These are phyloP conservation scores for Drosophila rubida DNA, from an alignment of 2,888 invertebrate species.

Conservation along the genomic window DNA sequence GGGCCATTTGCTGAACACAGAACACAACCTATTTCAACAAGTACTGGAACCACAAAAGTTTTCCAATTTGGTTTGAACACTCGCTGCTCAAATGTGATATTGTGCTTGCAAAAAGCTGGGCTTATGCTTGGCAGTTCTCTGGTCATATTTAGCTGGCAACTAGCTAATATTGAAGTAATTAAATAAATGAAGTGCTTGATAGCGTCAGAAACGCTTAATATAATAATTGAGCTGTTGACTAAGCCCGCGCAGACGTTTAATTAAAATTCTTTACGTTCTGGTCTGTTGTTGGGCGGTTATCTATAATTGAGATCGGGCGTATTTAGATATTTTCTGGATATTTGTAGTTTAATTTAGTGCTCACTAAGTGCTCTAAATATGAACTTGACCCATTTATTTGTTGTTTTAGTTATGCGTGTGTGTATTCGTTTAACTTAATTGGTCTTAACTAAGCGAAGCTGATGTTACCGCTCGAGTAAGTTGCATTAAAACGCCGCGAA, in stretches of 20 bases:
- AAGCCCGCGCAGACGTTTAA: not conserved
- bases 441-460: slow-evolving; percentile 14
- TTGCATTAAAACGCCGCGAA: slow-evolving; percentile 5
- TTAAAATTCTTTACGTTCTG: slow-evolving; percentile 4
- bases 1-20: not conserved
- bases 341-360: slow-evolving; percentile 17
- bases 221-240: slow-evolving; percentile 4
- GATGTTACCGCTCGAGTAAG: not conserved
- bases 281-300: not conserved
- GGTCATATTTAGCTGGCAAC: not conserved
- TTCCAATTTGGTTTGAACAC: not conserved
- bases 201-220: not conserved
- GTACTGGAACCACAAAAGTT: not conserved
- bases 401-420: not conserved
- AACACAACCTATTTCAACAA: not conserved
- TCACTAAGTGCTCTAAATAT: slow-evolving; percentile 6
- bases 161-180: slow-evolving; percentile 10
- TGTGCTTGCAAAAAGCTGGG: slow-evolving; percentile 6
- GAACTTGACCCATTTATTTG: slow-evolving; percentile 37
- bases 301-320: slow-evolving; percentile 28
- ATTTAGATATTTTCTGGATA: slow-evolving; percentile 29
- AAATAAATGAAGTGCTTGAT: not conserved
- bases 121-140: not conserved
- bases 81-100: slow-evolving; percentile 20
- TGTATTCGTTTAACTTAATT: slow-evolving; percentile 27